These are phyloP conservation scores for Pedionomus torquatus DNA, from an alignment of 2,113 vertebrate genomes.

Conservation along the genomic window DNA sequence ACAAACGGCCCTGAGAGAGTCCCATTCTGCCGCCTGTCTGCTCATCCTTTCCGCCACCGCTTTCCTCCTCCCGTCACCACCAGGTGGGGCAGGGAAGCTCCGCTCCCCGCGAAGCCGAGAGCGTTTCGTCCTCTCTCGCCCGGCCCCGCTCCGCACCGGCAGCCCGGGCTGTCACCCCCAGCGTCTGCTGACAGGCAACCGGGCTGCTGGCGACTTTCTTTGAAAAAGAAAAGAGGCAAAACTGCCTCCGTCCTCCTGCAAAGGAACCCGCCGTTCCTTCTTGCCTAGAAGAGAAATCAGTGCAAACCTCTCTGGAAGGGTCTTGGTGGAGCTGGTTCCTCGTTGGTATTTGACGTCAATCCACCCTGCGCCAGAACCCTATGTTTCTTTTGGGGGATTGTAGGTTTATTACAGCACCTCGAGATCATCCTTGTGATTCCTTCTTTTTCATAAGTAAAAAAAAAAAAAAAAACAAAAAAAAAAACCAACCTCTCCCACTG, in stretches of 20 bases:
- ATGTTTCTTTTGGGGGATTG: rapidly evolving
- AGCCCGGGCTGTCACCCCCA: rapidly evolving
- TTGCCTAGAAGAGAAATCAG: neutral
- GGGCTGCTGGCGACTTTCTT: neutral
- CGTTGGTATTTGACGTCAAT: rapidly evolving
- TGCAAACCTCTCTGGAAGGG: too few species aligned
- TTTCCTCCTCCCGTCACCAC: neutral
- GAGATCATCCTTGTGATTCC: rapidly evolving
- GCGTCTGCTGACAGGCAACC: rapidly evolving
- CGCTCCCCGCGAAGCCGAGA: neutral
- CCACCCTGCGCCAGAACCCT: neutral
- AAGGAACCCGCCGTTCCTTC: rapidly evolving
- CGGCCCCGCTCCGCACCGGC: neutral
- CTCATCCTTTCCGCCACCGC: neutral
- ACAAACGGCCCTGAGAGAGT: rapidly evolving
- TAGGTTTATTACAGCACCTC: neutral
- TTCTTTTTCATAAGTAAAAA: neutral
- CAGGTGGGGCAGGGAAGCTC: neutral
- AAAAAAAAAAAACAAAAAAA: too few species aligned
- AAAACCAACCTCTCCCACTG: neutral
- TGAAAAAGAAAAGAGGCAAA: neutral
- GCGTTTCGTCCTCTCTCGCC: neutral
- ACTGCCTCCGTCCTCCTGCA: rapidly evolving
- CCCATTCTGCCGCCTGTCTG: rapidly evolving
- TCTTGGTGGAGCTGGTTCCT: too few species aligned